phyloP scores from a whole-genome alignment of 2,113 vertebrate species.

The Corythornis vintsioides region DNA sequence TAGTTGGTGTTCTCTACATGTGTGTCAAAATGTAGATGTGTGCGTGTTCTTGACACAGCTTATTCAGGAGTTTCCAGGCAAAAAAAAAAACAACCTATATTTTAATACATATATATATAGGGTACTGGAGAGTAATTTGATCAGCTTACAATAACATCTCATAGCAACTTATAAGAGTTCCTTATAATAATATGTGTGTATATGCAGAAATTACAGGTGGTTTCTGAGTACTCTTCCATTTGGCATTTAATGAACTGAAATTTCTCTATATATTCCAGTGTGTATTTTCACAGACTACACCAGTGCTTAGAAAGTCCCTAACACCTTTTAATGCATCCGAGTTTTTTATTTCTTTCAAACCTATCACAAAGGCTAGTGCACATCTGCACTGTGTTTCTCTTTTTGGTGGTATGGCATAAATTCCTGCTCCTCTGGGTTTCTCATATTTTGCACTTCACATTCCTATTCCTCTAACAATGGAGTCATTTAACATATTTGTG shows the following conservation, averaged over 20 bases:
- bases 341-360: not conserved
- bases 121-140: not conserved
- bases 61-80: not conserved
- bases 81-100: not conserved
- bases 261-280: not conserved
- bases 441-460: too few relatives aligned
- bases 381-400: too few relatives aligned
- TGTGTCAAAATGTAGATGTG: not conserved
- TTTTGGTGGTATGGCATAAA: too few relatives aligned
- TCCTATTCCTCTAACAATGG: too few relatives aligned
- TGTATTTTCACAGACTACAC: not conserved
- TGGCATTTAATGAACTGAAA: not conserved
- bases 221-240: not conserved
- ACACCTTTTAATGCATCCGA: accelerated
- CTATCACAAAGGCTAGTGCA: not conserved
- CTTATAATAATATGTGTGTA: not conserved
- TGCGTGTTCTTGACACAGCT: not conserved
- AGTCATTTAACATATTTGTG: not conserved
- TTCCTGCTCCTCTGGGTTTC: too few relatives aligned
- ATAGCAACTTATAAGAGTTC: not conserved
- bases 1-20: not conserved
- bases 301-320: not conserved
- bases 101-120: not conserved
- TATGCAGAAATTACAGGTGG: not conserved
- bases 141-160: not conserved